phyloP scores from a whole-genome alignment of 2,888 invertebrate species.

The Bombylius discolor region DNA sequence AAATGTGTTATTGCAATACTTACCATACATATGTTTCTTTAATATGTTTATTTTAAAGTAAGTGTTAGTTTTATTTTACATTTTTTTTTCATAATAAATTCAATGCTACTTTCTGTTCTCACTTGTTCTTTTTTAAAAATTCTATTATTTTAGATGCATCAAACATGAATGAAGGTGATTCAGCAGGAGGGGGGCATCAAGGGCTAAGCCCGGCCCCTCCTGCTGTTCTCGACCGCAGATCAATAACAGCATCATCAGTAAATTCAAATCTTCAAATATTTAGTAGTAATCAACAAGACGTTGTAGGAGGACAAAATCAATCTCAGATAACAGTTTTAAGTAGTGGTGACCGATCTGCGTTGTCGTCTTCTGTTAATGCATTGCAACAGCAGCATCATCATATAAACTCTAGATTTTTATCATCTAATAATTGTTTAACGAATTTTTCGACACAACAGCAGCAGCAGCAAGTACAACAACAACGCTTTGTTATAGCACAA shows the following conservation, averaged over 20 bases:
- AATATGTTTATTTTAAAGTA: no score
- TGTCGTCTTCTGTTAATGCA: constrained; percentile 18
- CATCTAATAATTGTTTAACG: constrained; percentile 1
- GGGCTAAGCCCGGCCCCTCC: constrained; percentile 38
- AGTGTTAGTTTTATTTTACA: no score
- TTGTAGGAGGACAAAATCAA: constrained; percentile 1
- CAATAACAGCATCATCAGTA: constrained; percentile 21
- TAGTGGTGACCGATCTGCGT: constrained; percentile 17
- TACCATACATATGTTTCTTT: no score
- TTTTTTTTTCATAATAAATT: no score
- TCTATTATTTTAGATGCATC: constrained; percentile 32
- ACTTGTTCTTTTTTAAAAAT: neutral
- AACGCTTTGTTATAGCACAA: constrained; percentile 11
- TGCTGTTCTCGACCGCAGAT: constrained; percentile 38
- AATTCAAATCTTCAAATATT: constrained; percentile 11
- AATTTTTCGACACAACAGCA: constrained; percentile 10
- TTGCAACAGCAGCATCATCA: constrained; percentile 20
- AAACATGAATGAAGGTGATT: constrained; percentile 40
- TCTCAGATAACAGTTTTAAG: neutral
- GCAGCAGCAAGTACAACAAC: constrained; percentile 7
- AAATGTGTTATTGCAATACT: no score
- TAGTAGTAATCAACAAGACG: neutral
- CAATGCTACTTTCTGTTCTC: no score
- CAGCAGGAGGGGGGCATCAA: constrained; percentile 40
- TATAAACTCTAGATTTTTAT: constrained; percentile 10